Evolutionary conservation across 2,888 invertebrate species (phyloP), one percentile per base, ranked within the genome.

Genomic region (Entomobrya proxima): DNA sequence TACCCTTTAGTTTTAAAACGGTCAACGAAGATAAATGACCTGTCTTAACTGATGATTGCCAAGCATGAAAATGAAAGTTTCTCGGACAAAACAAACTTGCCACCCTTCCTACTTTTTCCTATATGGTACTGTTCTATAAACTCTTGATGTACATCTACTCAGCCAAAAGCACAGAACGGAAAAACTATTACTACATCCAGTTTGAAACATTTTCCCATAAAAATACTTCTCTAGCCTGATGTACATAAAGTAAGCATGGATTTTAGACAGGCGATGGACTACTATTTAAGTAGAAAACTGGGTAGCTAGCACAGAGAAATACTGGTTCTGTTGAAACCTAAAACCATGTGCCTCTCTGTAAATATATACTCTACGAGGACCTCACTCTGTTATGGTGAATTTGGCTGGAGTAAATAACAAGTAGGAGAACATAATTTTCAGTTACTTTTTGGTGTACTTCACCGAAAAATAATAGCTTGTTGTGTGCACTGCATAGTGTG

Each of bases 11-110:
- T 82, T 86, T 86, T 86, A 86, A 86, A 86, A 83, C 83, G 86
- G 86, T 86, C 86, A 86, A 83, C 86, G 83, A 86, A 86, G 86
- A 86, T 86, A 86, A 86, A 86, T 86, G 86, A 83, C 86, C 86
- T 86, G 86, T 86, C 86, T 78, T 83, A 55, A 47, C 72, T 86
- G 86, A 86, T 86, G 86, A 83, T 86, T 86, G 69, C 86, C 72
- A 64, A 82, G 86, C 86, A 86, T 86, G 86, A 86, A 86, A 82
- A 82, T 81, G 78, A 86, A 86, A 86, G 72, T 86, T 86, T 78
- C 67, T 82, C 75, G 80, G 80, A 61, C 76, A 83, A 82, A 74
- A 55, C 64, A 82, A 74, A 75, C 75, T 75, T 75, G 50, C 82
- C 61, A 82, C 74, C 82, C 82, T 24, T 72, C 64, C 24, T 40